Percentiles rank a stretch among this genome's conserved stretches.
phyloP scores from a whole-genome alignment of 2,113 vertebrate species.

The Pseudopodoces humilis region DNA sequence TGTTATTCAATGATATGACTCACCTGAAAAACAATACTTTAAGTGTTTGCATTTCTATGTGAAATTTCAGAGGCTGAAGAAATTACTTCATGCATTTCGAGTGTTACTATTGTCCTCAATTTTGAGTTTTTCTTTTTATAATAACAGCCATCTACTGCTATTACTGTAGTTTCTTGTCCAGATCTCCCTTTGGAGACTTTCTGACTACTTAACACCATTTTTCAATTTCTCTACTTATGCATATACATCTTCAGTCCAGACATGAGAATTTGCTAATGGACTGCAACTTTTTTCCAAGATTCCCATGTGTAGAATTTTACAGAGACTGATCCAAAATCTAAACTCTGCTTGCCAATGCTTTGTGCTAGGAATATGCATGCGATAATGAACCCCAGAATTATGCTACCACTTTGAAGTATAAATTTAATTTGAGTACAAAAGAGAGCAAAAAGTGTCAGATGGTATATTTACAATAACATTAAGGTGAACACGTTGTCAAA shows the following conservation, averaged over 20 bases:
- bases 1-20: not conserved
- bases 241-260: slow-evolving; percentile 63
- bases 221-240: slow-evolving; percentile 70
- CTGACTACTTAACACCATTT: slow-evolving; percentile 73
- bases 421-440: not conserved
- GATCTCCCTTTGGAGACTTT: slow-evolving; percentile 68
- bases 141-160: slow-evolving; percentile 41
- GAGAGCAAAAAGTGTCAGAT: not conserved
- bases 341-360: slow-evolving; percentile 14
- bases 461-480: not conserved
- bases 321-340: slow-evolving; percentile 33
- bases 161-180: slow-evolving; percentile 49
- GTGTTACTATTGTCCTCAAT: not conserved
- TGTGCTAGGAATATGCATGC: not conserved
- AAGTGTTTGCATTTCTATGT: not conserved
- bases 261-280: slow-evolving; percentile 57
- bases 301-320: slow-evolving; percentile 57
- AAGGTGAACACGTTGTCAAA: not conserved
- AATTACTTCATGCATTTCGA: not conserved
- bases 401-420: not conserved
- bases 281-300: slow-evolving; percentile 54
- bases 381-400: slow-evolving; percentile 18
- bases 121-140: slow-evolving; percentile 29
- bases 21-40: not conserved
- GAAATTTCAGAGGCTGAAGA: not conserved